A percentile compares a stretch with the other conserved stretches of the same genome.
phyloP scores from a whole-genome alignment of 2,888 invertebrate species.

The Drosophila greeni region DNA sequence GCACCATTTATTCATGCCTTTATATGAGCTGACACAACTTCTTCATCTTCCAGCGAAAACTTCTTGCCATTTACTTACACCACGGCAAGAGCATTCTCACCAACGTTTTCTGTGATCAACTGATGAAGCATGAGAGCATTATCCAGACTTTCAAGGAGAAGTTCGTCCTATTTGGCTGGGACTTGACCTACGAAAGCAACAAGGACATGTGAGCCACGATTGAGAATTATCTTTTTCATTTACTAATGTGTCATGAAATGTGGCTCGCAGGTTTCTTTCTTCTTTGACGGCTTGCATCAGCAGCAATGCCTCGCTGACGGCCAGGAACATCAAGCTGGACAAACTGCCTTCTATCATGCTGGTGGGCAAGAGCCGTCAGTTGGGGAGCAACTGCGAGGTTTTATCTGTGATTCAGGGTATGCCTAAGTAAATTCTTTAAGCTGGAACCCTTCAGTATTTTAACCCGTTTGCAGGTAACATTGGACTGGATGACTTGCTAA shows the following conservation, averaged over 20 bases:
- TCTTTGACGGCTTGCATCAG: conserved; percentile 89
- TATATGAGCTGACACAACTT: background rate
- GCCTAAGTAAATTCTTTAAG: rapidly evolving
- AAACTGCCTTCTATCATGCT: conserved; percentile 92
- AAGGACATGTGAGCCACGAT: conserved; percentile 83
- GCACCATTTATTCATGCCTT: background rate
- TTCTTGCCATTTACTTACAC: conserved; percentile 96
- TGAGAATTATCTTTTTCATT: background rate
- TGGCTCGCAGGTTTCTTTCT: conserved; percentile 83
- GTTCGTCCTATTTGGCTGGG: conserved; percentile 98
- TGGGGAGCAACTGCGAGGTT: conserved; percentile 89
- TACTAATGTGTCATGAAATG: conserved; percentile 19
- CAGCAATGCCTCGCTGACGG: conserved; percentile 88
- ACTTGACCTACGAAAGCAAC: conserved; percentile 93
- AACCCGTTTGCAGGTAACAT: conserved; percentile 81
- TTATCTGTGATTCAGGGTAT: conserved; percentile 93
- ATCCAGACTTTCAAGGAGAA: conserved; percentile 92
- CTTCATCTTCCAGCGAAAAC: conserved; percentile 85
- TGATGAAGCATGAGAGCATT: conserved; percentile 94
- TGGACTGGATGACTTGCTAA: conserved; percentile 92
- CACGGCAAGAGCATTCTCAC: conserved; percentile 96
- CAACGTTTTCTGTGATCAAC: conserved; percentile 97
- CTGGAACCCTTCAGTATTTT: background rate
- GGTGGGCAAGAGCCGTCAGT: conserved; percentile 86
- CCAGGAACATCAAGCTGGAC: conserved; percentile 91